Evolutionary conservation across 2,888 invertebrate species (phyloP), one percentile per base, ranked within the genome.

Genomic region (Nymphalis urticae): DNA sequence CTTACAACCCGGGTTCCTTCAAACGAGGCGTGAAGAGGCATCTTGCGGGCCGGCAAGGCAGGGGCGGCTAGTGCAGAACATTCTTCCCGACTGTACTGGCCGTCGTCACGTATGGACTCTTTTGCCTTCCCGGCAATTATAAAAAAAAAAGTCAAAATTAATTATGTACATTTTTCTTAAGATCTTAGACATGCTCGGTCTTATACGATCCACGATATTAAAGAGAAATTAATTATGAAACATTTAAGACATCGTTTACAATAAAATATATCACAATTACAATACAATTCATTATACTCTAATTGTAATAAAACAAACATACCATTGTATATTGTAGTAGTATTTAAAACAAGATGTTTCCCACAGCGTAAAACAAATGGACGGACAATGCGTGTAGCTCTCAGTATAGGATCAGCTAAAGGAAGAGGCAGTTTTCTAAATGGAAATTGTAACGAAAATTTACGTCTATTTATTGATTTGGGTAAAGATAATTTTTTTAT

Each of bases 221-320:
- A 42, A 4, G 13, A 42, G 13, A 42, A 42, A 42, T 42, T 2
- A 42, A 13, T 42, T 13, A 13, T 42, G 13, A 42, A 42, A 13
- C 42, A 42, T 42, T 13, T 13, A 13, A 42, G 42, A 42, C 13
- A 13, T 42, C 42, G 42, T 42, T 42, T 42, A 62, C 68, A 62
- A 47, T 58, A n/a, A 71, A 56, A 62, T 62, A 71, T 21, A 48
- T 42, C 42, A 21, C 51, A 63, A 50, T 64, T 58, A 75, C 74
- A 79, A 79, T 79, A 65, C 50, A 0, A 16, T 75, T 76, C 73
- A 75, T 54, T 68, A 72, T 62, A 71, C 66, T 71, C 70, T 72
- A 66, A 65, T 36, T 73, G 72, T 78, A 76, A 75, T 75, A 70
- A 76, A 36, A 32, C 78, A 80, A 80, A 82, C 82, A 83, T 21